phyloP scores from a whole-genome alignment of 2,797 vertebrate genomes.

The Crax fasciolata region DNA sequence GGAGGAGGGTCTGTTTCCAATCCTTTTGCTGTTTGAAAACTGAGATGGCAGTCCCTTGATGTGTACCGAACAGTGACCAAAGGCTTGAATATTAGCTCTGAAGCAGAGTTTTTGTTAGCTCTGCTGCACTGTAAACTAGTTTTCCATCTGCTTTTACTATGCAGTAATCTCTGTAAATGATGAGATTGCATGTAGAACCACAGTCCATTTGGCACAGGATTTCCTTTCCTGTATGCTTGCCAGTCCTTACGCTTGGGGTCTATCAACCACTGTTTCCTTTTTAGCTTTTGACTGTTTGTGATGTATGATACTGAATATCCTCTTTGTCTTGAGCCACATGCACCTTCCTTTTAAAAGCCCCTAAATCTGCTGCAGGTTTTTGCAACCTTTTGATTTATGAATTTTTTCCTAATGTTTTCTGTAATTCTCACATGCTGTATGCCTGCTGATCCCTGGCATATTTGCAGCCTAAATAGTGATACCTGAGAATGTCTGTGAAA shows the following conservation, averaged over 20 bases:
- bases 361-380: not conserved
- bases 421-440: not conserved
- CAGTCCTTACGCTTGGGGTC: not conserved
- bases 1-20: slow-evolving; percentile 23
- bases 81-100: not conserved
- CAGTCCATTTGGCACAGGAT: slow-evolving; percentile 8
- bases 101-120: not conserved
- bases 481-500: not conserved
- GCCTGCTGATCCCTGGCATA: not conserved
- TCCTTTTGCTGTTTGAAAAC: slow-evolving; percentile 22
- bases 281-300: not conserved
- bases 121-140: not conserved
- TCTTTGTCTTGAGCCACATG: not conserved
- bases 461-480: not conserved
- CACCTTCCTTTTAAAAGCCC: not conserved
- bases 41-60: slow-evolving; percentile 20
- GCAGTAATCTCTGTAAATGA: slow-evolving; percentile 31
- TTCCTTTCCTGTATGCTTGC: slow-evolving; percentile 26
- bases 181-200: not conserved
- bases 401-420: not conserved
- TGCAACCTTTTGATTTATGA: not conserved
- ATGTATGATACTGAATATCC: not conserved
- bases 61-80: not conserved
- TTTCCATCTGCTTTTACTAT: slow-evolving; percentile 70
- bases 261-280: slow-evolving; percentile 27